These are phyloP conservation scores for Drosophila gunungcola DNA, from an alignment of 1,140 invertebrate genomes.

Conservation along the genomic window DNA sequence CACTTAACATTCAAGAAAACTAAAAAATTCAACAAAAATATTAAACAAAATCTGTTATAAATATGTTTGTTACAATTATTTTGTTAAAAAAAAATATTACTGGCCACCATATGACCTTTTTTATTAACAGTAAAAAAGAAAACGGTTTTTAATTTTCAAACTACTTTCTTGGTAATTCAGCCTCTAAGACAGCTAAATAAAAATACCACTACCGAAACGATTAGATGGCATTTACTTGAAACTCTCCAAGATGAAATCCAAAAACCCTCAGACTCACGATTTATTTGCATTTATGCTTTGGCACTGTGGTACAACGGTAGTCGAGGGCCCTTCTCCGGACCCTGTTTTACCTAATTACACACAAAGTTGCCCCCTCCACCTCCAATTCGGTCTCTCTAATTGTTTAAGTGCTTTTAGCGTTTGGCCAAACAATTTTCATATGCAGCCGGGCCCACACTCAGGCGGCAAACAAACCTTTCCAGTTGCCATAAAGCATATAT, in stretches of 20 bases:
- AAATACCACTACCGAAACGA: neutral
- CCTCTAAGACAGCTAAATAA: neutral
- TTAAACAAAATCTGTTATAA: too few species aligned
- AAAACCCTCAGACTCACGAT: neutral
- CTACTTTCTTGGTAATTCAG: too few species aligned
- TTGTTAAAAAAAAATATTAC: too few species aligned
- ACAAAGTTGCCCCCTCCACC: slow-evolving; percentile 28
- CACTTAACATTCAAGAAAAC: too few species aligned
- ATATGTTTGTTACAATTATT: too few species aligned
- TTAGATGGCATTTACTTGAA: too few species aligned
- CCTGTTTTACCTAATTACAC: slow-evolving; percentile 80
- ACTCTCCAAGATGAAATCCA: neutral
- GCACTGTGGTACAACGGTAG: slow-evolving; percentile 52
- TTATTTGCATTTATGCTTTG: slow-evolving; percentile 65
- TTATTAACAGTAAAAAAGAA: too few species aligned
- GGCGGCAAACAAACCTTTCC: slow-evolving; percentile 52
- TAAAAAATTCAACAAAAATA: too few species aligned
- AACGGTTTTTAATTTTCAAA: too few species aligned
- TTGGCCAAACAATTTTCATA: slow-evolving; percentile 78
- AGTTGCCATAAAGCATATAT: slow-evolving; percentile 41
- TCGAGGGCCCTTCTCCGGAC: slow-evolving; percentile 20
- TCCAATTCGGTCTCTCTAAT: slow-evolving; percentile 50
- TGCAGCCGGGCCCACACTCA: slow-evolving; percentile 43
- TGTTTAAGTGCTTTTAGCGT: slow-evolving; percentile 82
- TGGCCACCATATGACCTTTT: too few species aligned